phyloP scores from a whole-genome alignment of 53 echinoderm and acorn worm genomes.

The Temnopleurus reevesii region DNA sequence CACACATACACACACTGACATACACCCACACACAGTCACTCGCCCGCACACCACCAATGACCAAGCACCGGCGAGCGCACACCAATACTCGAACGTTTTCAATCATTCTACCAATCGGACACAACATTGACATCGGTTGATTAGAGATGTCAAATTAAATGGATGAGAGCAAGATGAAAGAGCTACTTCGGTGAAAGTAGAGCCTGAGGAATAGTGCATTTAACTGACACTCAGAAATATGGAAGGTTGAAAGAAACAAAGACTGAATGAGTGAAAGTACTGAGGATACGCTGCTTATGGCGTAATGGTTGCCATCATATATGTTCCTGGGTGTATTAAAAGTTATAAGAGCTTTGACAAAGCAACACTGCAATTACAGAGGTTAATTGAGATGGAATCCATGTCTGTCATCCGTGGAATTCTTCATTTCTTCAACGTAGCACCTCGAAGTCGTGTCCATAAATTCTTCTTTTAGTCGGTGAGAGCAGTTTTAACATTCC shows the following conservation, averaged over 20 bases:
- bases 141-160: slow-evolving; percentile 17
- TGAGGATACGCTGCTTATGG: too few relatives aligned
- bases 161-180: background rate
- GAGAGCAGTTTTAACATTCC: background rate
- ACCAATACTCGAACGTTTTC: background rate
- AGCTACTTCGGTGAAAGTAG: background rate
- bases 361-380: slow-evolving; percentile 27
- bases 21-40: background rate
- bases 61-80: slow-evolving; percentile 3
- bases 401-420: background rate
- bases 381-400: background rate
- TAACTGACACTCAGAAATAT: slow-evolving; percentile 8
- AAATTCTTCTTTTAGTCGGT: background rate
- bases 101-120: background rate
- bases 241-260: background rate
- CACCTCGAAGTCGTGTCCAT: background rate
- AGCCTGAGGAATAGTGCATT: background rate
- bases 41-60: background rate
- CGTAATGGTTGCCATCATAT: too few relatives aligned
- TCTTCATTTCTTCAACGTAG: background rate
- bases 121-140: slow-evolving; percentile 8
- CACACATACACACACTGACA: background rate
- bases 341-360: background rate
- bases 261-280: background rate
- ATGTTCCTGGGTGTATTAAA: too few relatives aligned